Base-by-base conservation (phyloP, 2,888 invertebrate genomes). In the Cecidostiba fungosa region DNA sequence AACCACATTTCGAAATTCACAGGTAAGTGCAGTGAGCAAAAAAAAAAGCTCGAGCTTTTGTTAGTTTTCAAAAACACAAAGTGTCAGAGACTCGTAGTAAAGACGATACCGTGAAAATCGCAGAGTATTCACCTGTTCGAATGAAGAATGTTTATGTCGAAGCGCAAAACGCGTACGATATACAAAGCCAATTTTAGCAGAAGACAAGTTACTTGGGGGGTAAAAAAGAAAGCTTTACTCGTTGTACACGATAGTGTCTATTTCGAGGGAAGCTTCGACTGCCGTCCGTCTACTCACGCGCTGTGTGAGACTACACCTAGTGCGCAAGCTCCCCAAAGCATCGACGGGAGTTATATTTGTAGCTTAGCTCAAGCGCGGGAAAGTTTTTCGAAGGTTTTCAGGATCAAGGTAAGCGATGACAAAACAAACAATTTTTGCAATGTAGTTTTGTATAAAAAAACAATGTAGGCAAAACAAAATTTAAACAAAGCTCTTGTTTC, bases 171-270 rank as follows among this genome's bases (percentile, higher is more conserved):
- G 69, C 36, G 66, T 84, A 47, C 62, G 36, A 78, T 78, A 78
- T 36, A 72, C 69, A 82, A 86, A 77, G 79, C 77, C 86, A 86
- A 86, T 80, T 83, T 86, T 86, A 86, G 86, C 86, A 86, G 82
- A 86, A 86, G 82, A 86, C 82, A 80, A 85, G 72, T 77, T 59
- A 70, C 26, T 62, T 26, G 69, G 77, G 47, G 62, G 77, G 72
- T 47, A 62, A 70, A 62, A 72, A 72, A 54, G 32, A 72, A 84
- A 81, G 70, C 70, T 80, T 43, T 14, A 19, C 66, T 47, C 1
- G 12, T 50, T 16, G n/a, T 26, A 23, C 54, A 39, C 66, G 50
- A 73, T 32, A 32, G 54, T 54, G 36, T 80, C 84, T 76, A 80
- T 80, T 79, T 80, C 78, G 84, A 84, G 32, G 43, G 36, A 62